phyloP scores from a whole-genome alignment of 53 echinoderm and acorn worm genomes.

The Echinarachnius parma region DNA sequence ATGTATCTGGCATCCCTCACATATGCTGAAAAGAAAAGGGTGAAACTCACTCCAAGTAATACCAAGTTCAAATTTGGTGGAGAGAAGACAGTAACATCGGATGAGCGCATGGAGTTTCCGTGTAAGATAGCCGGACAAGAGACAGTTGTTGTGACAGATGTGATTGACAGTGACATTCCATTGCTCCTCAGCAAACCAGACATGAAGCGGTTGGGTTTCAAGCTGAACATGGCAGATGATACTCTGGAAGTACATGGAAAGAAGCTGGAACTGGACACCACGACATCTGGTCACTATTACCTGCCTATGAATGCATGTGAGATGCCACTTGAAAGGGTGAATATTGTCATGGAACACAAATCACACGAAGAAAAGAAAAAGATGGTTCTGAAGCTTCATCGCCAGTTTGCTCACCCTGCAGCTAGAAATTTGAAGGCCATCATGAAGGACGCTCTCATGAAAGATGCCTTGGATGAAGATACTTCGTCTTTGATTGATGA shows the following conservation, averaged over 20 bases:
- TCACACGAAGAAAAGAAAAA: constrained; percentile 34
- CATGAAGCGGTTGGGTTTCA: constrained; percentile 42
- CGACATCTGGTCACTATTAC: constrained; percentile 47
- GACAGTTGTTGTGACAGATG: constrained; percentile 35
- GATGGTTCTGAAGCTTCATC: constrained; percentile 37
- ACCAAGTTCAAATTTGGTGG: constrained; percentile 53
- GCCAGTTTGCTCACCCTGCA: constrained; percentile 48
- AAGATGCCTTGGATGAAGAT: constrained; percentile 29
- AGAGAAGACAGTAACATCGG: constrained; percentile 36
- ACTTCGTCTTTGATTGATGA: constrained; percentile 7
- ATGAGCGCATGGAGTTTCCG: constrained; percentile 26
- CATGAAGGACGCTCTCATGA: constrained; percentile 26
- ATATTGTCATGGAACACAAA: constrained; percentile 29
- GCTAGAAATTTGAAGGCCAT: constrained; percentile 38
- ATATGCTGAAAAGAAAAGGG: constrained; percentile 15
- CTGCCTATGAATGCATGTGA: constrained; percentile 32
- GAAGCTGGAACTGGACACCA: constrained; percentile 19
- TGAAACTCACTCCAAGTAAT: constrained; percentile 26
- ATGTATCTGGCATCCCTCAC: constrained; percentile 42
- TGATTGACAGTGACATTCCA: constrained; percentile 51
- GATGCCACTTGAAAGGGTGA: constrained; percentile 6
- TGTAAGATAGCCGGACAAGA: constrained; percentile 30
- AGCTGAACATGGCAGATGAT: constrained; percentile 40
- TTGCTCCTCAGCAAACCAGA: constrained; percentile 51
- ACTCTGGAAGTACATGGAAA: constrained; percentile 43